Base-by-base conservation (phyloP, 64 coral and sea anemone species). In the Catalaphyllia jardinei region DNA sequence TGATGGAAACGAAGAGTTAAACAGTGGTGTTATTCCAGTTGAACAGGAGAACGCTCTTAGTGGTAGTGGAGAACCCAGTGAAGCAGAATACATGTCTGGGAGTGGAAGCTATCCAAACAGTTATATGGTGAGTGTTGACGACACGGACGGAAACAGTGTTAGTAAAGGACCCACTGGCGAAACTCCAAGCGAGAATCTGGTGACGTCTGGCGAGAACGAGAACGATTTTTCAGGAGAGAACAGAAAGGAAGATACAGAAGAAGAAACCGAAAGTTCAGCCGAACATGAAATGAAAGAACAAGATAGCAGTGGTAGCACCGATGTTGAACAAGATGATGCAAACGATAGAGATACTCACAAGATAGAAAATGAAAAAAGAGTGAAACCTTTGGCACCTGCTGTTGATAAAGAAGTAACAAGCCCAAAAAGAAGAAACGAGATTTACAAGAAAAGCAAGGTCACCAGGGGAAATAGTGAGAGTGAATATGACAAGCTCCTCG, bases 41-140 rank as follows among this genome's bases (percentile, higher is more conserved):
- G 35, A 50, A 11, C 3, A 29, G 35, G 81, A 69, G 62, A 15
- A 84, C 1, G 62, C 42, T 38, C 17, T 50, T 30, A 84, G 81
- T 20, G 81, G 81, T 18, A 51, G 62, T 15, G 63, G 62, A 16
- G 81, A 80, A 18, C 11, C 55, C 10, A 29, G 29, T 80, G 78
- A 15, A 31, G 52, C 52, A 14, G 78, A 84, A 50, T 84, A 60
- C 7, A 39, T 51, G 63, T 84, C 81, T 7, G 81, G 62, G 4
- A 84, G 81, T 51, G 81, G 81, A 51, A 71, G 22, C 22, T 84
- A 84, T 69, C 62, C 81, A 71, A 51, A 19, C 13, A 84, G 81
- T 71, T 84, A 84, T 24, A 84, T 84, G 81, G 38, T 84, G 38
- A 35, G 71, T 28, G 29, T 84, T 24, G 24, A 22, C 20, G 62